phyloP scores from a whole-genome alignment of 2,888 invertebrate genomes.

The Abscondita cerata region DNA sequence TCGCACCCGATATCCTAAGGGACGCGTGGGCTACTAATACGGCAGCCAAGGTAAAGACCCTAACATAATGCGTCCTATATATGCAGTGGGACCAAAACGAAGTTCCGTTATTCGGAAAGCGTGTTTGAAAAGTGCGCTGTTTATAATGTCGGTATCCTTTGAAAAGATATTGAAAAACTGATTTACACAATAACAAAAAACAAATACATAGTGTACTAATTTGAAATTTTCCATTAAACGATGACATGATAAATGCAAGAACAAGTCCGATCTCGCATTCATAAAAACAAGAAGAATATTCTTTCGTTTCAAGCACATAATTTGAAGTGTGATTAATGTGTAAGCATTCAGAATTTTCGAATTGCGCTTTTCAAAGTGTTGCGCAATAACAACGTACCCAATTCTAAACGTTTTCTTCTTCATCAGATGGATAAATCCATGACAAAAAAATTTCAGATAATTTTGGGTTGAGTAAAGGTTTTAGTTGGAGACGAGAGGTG shows the following conservation, averaged over 20 bases:
- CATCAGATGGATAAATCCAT: no score
- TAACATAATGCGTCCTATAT: constrained; percentile 53
- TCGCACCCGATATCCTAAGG: constrained; percentile 30
- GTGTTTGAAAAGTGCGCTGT: constrained; percentile 16
- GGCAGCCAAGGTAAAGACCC: constrained; percentile 47
- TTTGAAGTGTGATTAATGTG: constrained; percentile 15
- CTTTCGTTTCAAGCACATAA: not conserved
- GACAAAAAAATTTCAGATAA: no score
- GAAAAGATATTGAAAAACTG: not conserved
- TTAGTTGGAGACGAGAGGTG: no score
- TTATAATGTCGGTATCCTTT: constrained; percentile 10
- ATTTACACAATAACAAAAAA: constrained; percentile 6
- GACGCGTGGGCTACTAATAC: constrained; percentile 43
- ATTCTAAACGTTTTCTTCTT: constrained; percentile 17
- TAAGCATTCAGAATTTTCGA: constrained; percentile 10
- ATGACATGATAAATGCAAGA: not conserved
- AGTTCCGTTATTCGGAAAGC: constrained; percentile 41
- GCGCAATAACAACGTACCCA: constrained; percentile 16
- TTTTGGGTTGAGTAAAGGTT: no score
- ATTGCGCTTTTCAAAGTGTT: constrained; percentile 22
- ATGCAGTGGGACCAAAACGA: constrained; percentile 47
- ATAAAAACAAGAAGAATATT: not conserved
- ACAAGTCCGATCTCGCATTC: not conserved
- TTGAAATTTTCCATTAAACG: constrained; percentile 1
- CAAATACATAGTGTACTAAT: not conserved